Base-by-base conservation (phyloP, 2,797 vertebrate genomes). In the Myotis vivesi region DNA sequence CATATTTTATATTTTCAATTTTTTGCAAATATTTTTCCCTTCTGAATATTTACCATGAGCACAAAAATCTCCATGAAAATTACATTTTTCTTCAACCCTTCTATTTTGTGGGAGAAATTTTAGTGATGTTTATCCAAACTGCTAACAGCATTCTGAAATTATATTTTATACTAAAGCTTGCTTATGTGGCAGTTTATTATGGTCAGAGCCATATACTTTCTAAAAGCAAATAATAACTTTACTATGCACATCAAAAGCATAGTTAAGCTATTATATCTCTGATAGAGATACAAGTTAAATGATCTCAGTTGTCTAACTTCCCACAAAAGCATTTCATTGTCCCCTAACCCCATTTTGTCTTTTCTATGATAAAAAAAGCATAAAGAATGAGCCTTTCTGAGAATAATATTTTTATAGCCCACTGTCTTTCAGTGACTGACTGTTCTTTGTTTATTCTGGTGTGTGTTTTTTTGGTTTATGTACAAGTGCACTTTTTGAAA, bases 371-470 rank as follows among this genome's bases (percentile, higher is more conserved):
- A 81, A 88, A 94, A 41, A 89, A 95, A 38, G 6, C 20, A 84
- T 86, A 51, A 94, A 17, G 36, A 93, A 96, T 92, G 69, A 53
- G 80, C 30, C 17, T 94, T 6, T 86, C 28, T 80, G n/a, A 38
- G 38, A 38, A 38, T 38, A 38, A 38, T 38, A 38, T 38, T 38
- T 38, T 38, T 89, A 94, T 81, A 94, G 66, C 77, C 46, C 25
- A 87, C 53, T 89, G 17, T 72, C 71, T 95, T 93, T 87, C 71
- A 94, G 36, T 92, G 76, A 87, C n/a, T 92, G 76, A 87, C n/a
- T 91, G 6, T 92, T 89, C 44, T 79, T 91, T 17, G 8, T 77
- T 89, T 84, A 84, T 91, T 93, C 51, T 89, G 25, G 30, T 11
- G 13, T 28, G 57, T 59, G 23, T 59, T 64, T 55, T 62, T 85